Evolutionary conservation across 2,888 invertebrate genomes (phyloP), one percentile per base, ranked within the genome.

Genomic region (Drosophila dives): DNA sequence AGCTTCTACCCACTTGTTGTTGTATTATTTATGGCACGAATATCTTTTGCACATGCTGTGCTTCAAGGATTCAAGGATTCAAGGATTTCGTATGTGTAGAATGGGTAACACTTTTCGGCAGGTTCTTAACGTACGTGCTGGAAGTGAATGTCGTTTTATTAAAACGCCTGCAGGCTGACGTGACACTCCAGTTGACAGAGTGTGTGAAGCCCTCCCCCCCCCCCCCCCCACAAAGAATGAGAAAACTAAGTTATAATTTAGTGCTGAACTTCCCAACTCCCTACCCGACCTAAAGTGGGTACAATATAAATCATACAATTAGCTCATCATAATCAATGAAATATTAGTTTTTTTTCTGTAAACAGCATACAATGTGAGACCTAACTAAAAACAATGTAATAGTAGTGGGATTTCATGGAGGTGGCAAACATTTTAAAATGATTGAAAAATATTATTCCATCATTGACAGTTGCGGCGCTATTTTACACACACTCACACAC

Each of bases 401-500:
- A 51, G 40, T 50, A 58, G 23, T 23, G n/a, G 51, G 72, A 59
- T 29, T 64, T 32, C n/a, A 36, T 64, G 42, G 56, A 59, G 38
- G 54, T 48, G 56, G 72, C 55, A 42, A 75, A 56, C 71, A 79
- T 79, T 81, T 77, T 64, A 61, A 80, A 81, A 84, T 78, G 80
- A 86, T 86, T 82, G 80, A 78, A 82, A 73, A 86, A 84, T 77
- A 86, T 80, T 87, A 85, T 84, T 76, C 66, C 69, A 80, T 77
- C 71, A 85, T 77, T 86, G 80, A 82, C 82, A 84, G 82, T 75
- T 78, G 80, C 69, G 73, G 70, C 69, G 62, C 64, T 60, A 77
- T 86, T 86, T 86, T 81, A 69, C 77, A 81, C 77, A 70, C 49
- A 70, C 34, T 36, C n/a, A 51, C 60, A 45, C 64, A 66, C 29